Conservation (phyloP, 2,797 vertebrate species). For the Melanogrammus aeglefinus region DNA sequence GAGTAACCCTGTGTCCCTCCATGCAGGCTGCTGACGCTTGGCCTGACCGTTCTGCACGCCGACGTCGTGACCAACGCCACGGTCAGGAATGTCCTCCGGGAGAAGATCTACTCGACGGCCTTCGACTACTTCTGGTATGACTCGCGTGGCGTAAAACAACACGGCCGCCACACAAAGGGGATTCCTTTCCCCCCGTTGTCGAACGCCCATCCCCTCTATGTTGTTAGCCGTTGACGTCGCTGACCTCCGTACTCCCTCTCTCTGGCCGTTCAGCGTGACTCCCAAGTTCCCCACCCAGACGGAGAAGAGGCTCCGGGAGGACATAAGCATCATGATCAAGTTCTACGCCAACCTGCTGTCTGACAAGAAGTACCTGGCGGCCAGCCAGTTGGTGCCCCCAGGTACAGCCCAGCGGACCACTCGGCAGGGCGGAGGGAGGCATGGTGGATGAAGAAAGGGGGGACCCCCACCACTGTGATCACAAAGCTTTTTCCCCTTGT, state of each 20-base stretch:
- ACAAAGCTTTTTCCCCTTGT: neutral
- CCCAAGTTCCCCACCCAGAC: constrained; percentile 93
- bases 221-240: neutral
- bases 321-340: constrained; percentile 94
- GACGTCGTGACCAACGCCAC: constrained; percentile 94
- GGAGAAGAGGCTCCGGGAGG: constrained; percentile 90
- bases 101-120: constrained; percentile 96
- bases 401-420: constrained; percentile 62
- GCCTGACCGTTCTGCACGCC: constrained; percentile 88
- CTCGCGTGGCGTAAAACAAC: neutral
- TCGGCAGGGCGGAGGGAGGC: neutral
- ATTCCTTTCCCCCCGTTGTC: neutral
- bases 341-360: constrained; percentile 96
- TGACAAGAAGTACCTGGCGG: constrained; percentile 94
- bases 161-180: neutral
- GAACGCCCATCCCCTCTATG: neutral
- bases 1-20: neutral
- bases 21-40: constrained; percentile 85
- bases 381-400: constrained; percentile 88
- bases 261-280: constrained; percentile 65
- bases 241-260: neutral
- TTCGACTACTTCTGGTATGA: constrained; percentile 96
- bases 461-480: neutral
- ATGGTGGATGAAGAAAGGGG: neutral
- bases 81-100: constrained; percentile 90